Evolutionary conservation across 92 coral and sea anemone species (phyloP), one percentile per base, ranked within the genome.

Genomic region (Heliopora coerulea): DNA sequence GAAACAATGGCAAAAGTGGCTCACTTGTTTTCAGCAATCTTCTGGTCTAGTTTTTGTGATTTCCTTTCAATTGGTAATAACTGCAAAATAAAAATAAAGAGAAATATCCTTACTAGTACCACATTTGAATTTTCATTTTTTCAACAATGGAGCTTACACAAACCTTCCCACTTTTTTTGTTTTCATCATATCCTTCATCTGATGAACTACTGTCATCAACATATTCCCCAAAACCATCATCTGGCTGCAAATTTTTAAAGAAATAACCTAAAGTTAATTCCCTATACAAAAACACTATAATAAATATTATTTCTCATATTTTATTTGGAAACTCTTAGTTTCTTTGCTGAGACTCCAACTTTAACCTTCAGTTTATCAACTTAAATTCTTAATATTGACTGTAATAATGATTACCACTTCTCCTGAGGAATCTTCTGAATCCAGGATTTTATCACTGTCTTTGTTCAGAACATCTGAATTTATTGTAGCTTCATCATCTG

Each of bases 51-150:
- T 72, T 90, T 90, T 70, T 75, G 83, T 37, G 98, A 78, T 78
- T 93, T 88, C 84, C 86, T 93, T 79, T 93, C 98, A 29, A 93
- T 90, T 24, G 98, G 95, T 50, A 93, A 68, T 89, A 90, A 83
- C 98, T 93, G 82, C 7, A 58, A 39, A 29, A 54, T 54, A 9
- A 9, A 54, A 54, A 9, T 54, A 54, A 54, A 54, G 10, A 20
- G 18, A 27, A 54, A 20, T 54, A 54, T 20, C 10, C 13, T 21
- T 54, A n/a, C n/a, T n/a, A n/a, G n/a, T n/a, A n/a, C n/a, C n/a
- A n/a, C n/a, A n/a, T n/a, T n/a, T n/a, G n/a, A n/a, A n/a, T n/a
- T n/a, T n/a, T n/a, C n/a, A n/a, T n/a, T n/a, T n/a, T n/a, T n/a
- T n/a, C n/a, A n/a, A n/a, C n/a, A n/a, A n/a, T n/a, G n/a, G n/a